A percentile compares a stretch with the other conserved stretches of the same genome.
Evolutionary conservation across 23 tunicate genomes (phyloP).

Genomic region (Halocynthia aurantium): DNA sequence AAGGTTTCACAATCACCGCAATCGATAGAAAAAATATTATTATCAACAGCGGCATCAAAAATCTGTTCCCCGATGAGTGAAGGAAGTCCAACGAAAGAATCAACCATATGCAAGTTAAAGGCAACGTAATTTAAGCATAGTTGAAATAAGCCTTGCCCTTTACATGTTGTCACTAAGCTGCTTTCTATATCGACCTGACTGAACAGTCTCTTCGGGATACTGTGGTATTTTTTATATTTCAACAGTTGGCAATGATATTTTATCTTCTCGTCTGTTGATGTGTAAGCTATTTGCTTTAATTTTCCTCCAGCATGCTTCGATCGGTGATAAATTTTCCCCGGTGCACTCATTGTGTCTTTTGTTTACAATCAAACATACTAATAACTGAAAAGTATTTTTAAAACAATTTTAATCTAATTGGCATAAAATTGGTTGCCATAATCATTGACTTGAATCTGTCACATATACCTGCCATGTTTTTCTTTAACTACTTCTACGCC

Average conservation of each 20-base stretch:
- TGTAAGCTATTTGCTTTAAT: background rate
- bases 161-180: background rate
- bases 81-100: slow-evolving; percentile 6
- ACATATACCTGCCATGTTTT: no score
- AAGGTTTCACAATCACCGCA: background rate
- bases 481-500: no score
- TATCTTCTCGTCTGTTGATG: background rate
- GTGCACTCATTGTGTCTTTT: no score
- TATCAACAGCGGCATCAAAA: background rate
- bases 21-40: background rate
- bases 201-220: background rate
- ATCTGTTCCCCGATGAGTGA: slow-evolving; percentile 8
- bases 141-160: background rate
- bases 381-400: no score
- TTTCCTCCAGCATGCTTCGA: background rate
- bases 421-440: no score
- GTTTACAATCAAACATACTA: no score
- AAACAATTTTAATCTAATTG: no score
- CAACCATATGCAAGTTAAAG: background rate
- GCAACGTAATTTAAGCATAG: background rate
- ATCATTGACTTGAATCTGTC: no score
- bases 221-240: background rate
- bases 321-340: background rate
- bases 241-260: background rate
- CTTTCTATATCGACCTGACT: background rate